These are phyloP conservation scores for Macropodus opercularis DNA, from an alignment of 2,797 vertebrate species.

Conservation along the genomic window DNA sequence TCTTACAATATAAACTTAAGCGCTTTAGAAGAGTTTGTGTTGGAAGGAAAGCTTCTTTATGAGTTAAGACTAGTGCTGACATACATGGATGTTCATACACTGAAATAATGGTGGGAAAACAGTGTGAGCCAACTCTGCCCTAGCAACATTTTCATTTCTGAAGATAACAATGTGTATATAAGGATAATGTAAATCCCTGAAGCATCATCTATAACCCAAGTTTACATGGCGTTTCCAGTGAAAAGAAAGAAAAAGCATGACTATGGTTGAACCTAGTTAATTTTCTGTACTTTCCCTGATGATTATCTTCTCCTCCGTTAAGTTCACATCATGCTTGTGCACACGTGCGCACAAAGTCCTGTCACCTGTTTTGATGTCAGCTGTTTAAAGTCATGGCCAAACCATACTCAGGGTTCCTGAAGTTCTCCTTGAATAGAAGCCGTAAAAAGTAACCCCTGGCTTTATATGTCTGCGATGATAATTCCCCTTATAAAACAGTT, in stretches of 20 bases:
- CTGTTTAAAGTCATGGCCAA: too few relatives aligned
- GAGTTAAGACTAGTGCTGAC: neutral
- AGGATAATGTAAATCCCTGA: slow-evolving; percentile 4
- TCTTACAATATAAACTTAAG: neutral
- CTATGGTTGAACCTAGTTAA: neutral
- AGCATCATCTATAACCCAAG: neutral
- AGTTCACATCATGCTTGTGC: too few relatives aligned
- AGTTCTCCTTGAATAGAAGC: too few relatives aligned
- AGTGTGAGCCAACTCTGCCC: neutral
- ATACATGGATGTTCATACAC: neutral
- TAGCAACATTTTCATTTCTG: neutral
- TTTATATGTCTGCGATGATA: too few relatives aligned
- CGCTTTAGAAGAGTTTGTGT: neutral
- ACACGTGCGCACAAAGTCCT: too few relatives aligned
- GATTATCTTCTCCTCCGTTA: too few relatives aligned
- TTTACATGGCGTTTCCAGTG: neutral
- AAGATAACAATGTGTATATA: slow-evolving; percentile 8
- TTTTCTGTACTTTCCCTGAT: too few relatives aligned
- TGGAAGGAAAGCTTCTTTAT: neutral
- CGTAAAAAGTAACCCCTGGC: too few relatives aligned
- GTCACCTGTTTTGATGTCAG: too few relatives aligned
- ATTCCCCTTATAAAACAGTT: too few relatives aligned
- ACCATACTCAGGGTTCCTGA: too few relatives aligned
- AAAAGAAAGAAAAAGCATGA: neutral
- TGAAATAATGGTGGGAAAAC: neutral